phyloP scores from a whole-genome alignment of 2,888 invertebrate species.

The Papilio gigon region DNA sequence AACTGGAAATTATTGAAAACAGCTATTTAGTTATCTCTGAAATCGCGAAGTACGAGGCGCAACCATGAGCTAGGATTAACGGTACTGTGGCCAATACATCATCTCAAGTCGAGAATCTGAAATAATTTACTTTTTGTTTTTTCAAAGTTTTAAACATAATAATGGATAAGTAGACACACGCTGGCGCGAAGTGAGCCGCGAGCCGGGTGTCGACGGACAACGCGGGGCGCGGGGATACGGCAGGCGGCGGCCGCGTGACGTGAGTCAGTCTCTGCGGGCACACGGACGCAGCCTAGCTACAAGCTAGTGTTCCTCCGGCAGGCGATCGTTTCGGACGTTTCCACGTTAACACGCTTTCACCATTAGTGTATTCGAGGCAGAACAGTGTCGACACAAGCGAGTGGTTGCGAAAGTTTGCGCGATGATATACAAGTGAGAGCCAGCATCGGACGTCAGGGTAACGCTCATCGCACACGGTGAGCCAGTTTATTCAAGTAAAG shows the following conservation, averaged over 20 bases:
- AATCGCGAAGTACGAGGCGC: background rate
- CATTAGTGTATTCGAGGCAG: constrained; percentile 67
- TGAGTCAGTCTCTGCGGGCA: constrained; percentile 53
- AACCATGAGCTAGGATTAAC: background rate
- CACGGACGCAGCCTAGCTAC: constrained; percentile 50
- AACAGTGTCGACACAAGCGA: constrained; percentile 76
- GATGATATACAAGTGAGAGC: constrained; percentile 83
- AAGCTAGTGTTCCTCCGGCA: constrained; percentile 48
- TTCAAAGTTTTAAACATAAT: background rate
- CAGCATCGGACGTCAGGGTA: constrained; percentile 73
- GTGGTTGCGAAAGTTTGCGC: constrained; percentile 81
- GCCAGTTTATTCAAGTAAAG: constrained; percentile 74
- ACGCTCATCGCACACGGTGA: constrained; percentile 81
- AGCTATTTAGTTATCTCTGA: background rate
- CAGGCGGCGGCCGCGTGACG: constrained; percentile 34
- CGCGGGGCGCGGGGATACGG: constrained; percentile 21
- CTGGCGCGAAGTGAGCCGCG: constrained; percentile 34
- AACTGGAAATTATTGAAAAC: background rate
- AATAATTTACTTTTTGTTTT: background rate
- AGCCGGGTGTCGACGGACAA: constrained; percentile 4
- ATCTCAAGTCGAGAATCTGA: background rate
- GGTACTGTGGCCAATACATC: background rate
- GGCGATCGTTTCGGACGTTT: constrained; percentile 45
- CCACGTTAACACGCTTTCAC: constrained; percentile 56
- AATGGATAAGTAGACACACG: constrained; percentile 2